Conservation (phyloP, 92 coral and sea anemone species). For the Isaurus tuberculatus region DNA sequence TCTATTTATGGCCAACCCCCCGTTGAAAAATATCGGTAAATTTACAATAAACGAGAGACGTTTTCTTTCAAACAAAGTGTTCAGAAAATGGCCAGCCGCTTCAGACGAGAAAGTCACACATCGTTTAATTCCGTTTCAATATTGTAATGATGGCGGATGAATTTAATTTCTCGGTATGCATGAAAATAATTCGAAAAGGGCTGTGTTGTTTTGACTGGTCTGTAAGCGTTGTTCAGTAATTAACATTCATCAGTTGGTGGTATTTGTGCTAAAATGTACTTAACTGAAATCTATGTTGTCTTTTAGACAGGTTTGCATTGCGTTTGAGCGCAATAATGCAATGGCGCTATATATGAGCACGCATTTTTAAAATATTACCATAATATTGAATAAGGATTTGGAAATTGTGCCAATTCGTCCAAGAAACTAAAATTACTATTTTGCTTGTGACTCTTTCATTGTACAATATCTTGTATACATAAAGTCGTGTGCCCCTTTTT, state of each 20-base stretch:
- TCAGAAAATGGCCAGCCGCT: background rate
- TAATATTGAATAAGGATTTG: background rate
- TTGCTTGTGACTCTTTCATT: constrained; percentile 28
- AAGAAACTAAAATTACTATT: background rate
- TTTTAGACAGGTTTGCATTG: background rate
- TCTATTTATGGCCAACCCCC: constrained; percentile 45
- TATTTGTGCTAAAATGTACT: constrained; percentile 34
- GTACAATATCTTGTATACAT: constrained; percentile 44
- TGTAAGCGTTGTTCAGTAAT: constrained; percentile 30
- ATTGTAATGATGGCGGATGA: constrained; percentile 35
- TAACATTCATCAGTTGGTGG: constrained; percentile 44
- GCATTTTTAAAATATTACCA: constrained; percentile 32
- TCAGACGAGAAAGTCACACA: constrained; percentile 45
- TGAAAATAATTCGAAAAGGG: background rate
- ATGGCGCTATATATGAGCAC: constrained; percentile 1
- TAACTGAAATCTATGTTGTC: constrained; percentile 14
- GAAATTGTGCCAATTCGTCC: background rate
- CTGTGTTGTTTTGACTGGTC: constrained; percentile 31
- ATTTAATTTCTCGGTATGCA: constrained; percentile 34
- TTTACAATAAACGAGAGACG: constrained; percentile 32
- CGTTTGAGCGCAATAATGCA: constrained; percentile 4
- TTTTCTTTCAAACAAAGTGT: constrained; percentile 19
- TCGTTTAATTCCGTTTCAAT: constrained; percentile 39
- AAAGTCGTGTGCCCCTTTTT: constrained; percentile 45
- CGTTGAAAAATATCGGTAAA: constrained; percentile 35